phyloP scores from a whole-genome alignment of 2,113 vertebrate genomes.

The Myodes glareolus region DNA sequence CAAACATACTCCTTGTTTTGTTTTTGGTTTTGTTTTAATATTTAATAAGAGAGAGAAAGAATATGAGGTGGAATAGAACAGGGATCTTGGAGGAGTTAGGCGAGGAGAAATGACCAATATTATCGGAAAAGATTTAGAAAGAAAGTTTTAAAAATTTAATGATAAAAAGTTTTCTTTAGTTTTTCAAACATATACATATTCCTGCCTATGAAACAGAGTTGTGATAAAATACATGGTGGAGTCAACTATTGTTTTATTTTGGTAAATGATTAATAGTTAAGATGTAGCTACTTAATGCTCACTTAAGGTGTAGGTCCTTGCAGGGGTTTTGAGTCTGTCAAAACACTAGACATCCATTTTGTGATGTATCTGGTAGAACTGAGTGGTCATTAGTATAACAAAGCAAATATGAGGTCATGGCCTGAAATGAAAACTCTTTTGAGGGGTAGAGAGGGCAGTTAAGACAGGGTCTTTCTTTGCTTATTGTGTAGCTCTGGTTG shows the following conservation, averaged over 20 bases:
- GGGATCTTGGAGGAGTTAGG: not conserved
- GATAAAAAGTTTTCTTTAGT: not conserved
- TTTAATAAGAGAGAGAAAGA: not conserved
- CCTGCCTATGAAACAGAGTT: not conserved
- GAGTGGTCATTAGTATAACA: not conserved
- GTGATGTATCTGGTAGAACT: not conserved
- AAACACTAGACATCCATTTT: not conserved
- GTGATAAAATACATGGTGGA: not conserved
- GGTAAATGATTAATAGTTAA: not conserved
- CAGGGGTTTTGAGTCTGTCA: constrained; percentile 10
- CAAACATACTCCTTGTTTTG: not conserved
- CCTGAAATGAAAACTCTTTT: not conserved
- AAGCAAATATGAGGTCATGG: not conserved
- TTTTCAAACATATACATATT: not conserved
- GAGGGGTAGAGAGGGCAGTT: too few species aligned
- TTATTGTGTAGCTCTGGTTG: not conserved
- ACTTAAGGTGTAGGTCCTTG: not conserved
- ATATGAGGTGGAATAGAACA: not conserved
- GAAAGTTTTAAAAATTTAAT: not conserved
- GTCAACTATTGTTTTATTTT: not conserved
- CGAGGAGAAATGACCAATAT: not conserved
- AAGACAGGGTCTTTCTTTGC: not conserved
- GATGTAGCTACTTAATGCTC: not conserved
- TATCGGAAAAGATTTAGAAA: not conserved
- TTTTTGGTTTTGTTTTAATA: not conserved